A percentile compares a stretch with the other conserved stretches of the same genome.
Evolutionary conservation across 1,140 invertebrate genomes (phyloP).

Genomic region (Cotesia chilonis): DNA sequence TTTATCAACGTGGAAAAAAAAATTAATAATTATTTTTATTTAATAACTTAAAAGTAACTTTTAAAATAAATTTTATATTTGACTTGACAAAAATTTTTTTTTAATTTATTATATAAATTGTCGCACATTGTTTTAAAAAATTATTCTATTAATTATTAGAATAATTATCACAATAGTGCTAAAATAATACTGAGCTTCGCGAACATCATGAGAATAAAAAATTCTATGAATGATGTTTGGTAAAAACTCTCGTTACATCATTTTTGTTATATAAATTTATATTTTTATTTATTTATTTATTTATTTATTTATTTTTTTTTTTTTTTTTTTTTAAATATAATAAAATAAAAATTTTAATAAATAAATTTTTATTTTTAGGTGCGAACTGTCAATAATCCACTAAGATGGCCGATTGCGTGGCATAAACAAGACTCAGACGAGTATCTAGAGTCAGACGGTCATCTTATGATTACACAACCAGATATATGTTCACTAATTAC

Average conservation of each 20-base stretch:
- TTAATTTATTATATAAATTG: background rate
- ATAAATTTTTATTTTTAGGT: constrained; percentile 12
- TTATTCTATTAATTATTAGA: background rate
- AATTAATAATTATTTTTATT: no score
- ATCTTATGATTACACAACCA: constrained; percentile 25
- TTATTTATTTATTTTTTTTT: no score
- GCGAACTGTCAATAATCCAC: constrained; percentile 77
- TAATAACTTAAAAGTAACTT: no score
- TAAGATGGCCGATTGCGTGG: constrained; percentile 86
- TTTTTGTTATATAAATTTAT: background rate
- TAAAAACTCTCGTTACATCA: constrained; percentile 29
- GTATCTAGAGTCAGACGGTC: constrained; percentile 57
- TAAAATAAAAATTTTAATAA: background rate
- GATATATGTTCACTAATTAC: constrained; percentile 39
- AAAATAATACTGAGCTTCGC: constrained; percentile 29
- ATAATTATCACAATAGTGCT: constrained; percentile 22
- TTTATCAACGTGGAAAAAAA: no score
- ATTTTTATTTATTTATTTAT: background rate
- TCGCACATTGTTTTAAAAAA: constrained; percentile 71
- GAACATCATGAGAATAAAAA: constrained; percentile 27
- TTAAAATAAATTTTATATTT: no score
- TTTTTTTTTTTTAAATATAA: no score
- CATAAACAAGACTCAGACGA: constrained; percentile 55
- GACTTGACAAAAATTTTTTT: background rate
- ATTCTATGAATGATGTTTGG: constrained; percentile 35